A percentile compares a stretch with the other conserved stretches of the same genome.
These are phyloP conservation scores for Carcinoscorpius rotundicauda DNA, from an alignment of 1,140 invertebrate species.

Conservation along the genomic window DNA sequence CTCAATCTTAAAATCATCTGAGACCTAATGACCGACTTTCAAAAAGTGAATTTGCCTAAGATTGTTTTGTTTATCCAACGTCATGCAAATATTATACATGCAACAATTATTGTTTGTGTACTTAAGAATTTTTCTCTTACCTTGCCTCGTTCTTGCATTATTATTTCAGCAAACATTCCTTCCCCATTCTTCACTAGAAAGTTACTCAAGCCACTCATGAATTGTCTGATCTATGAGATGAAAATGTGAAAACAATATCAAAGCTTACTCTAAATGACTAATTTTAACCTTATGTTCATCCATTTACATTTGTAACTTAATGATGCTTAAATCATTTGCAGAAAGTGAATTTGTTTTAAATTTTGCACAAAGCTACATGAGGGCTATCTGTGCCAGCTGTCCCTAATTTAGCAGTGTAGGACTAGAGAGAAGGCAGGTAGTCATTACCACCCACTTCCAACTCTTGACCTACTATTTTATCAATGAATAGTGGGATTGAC, in stretches of 20 bases:
- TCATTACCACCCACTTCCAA: too few relatives aligned
- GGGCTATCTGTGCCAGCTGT: neutral
- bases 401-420: neutral
- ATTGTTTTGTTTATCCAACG: too few relatives aligned
- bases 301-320: slow-evolving; percentile 1
- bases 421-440: neutral
- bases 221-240: slow-evolving; percentile 52
- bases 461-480: too few relatives aligned
- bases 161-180: slow-evolving; percentile 74
- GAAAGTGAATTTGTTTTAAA: neutral
- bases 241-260: slow-evolving; percentile 10
- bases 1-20: too few relatives aligned
- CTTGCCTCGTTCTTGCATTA: slow-evolving; percentile 72
- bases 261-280: neutral
- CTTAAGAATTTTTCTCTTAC: slow-evolving; percentile 29
- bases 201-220: slow-evolving; percentile 96
- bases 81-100: too few relatives aligned
- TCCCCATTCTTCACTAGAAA: slow-evolving; percentile 91
- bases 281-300: neutral
- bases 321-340: neutral
- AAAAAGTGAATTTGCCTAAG: too few relatives aligned
- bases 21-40: too few relatives aligned
- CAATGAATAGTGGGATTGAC: too few relatives aligned
- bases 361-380: slow-evolving; percentile 5
- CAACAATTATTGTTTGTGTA: too few relatives aligned